These are phyloP conservation scores for Capromys pilorides DNA, from an alignment of 2,797 vertebrate genomes.

Conservation along the genomic window DNA sequence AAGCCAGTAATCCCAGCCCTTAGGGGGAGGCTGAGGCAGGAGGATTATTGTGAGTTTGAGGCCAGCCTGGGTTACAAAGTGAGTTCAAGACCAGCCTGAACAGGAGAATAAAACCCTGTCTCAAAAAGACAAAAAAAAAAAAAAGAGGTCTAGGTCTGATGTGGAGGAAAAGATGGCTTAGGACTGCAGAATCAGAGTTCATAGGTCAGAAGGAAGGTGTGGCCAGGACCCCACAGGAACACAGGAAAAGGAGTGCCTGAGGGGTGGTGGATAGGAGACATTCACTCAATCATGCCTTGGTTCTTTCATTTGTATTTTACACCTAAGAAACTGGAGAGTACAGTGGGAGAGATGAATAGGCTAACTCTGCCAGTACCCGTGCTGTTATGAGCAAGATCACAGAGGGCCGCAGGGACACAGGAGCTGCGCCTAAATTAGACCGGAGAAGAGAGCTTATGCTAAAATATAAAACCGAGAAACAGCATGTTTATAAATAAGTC, in stretches of 20 bases:
- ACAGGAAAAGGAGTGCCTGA: neutral
- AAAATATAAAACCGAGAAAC: neutral
- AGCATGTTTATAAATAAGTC: neutral
- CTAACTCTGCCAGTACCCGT: neutral
- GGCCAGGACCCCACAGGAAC: neutral
- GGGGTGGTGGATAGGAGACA: neutral
- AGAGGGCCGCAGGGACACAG: neutral
- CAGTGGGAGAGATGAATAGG: neutral
- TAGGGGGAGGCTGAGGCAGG: neutral
- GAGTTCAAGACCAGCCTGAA: neutral
- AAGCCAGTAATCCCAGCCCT: neutral
- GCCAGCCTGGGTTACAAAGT: neutral
- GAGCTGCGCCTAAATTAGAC: neutral
- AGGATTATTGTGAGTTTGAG: neutral
- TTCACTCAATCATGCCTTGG: neutral
- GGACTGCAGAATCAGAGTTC: neutral
- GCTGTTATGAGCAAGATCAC: neutral
- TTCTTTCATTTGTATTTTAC: neutral
- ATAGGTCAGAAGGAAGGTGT: neutral
- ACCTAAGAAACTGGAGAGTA: neutral
- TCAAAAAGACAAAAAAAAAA: neutral
- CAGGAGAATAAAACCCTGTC: neutral
- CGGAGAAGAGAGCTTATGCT: neutral
- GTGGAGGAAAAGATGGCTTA: neutral
- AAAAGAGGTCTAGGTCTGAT: too few relatives aligned